Conservation (phyloP, 2,113 vertebrate species). For the Leptobrachium leishanense region DNA sequence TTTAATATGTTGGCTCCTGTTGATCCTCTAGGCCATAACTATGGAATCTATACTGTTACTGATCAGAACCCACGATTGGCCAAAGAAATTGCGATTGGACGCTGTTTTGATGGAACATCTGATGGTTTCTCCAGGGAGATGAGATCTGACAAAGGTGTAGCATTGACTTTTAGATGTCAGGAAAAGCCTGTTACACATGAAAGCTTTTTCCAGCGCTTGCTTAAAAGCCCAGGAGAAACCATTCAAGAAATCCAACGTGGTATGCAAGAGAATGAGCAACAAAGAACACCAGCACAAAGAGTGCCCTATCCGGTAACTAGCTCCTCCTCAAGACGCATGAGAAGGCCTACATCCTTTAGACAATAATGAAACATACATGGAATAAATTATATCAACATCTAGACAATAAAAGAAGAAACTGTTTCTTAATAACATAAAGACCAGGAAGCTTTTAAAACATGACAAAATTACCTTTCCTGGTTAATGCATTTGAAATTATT, state of each 20-base stretch:
- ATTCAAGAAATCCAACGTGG: conserved; percentile 82
- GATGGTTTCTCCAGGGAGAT: conserved; percentile 94
- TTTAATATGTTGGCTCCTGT: conserved; percentile 90
- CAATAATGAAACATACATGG: conserved; percentile 56
- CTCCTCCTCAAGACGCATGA: conserved; percentile 53
- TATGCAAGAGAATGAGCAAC: conserved; percentile 72
- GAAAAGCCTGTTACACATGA: conserved; percentile 75
- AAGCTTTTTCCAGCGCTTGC: conserved; percentile 89
- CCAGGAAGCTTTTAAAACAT: too few relatives aligned
- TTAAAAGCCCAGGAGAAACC: conserved; percentile 76
- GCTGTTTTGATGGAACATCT: conserved; percentile 94
- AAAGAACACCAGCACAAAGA: conserved; percentile 67
- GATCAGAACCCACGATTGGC: conserved; percentile 91
- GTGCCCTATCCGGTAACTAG: conserved; percentile 67
- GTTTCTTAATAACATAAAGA: too few relatives aligned
- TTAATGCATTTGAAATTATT: too few relatives aligned
- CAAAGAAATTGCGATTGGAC: conserved; percentile 95
- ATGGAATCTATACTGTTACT: conserved; percentile 95
- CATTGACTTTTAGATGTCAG: conserved; percentile 84
- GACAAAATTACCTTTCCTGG: too few relatives aligned
- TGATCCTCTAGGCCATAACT: conserved; percentile 96
- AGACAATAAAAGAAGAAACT: not conserved
- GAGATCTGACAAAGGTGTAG: conserved; percentile 79
- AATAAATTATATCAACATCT: not conserved
- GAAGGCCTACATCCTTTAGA: conserved; percentile 57